Evolutionary conservation across 2,797 vertebrate species (phyloP), one percentile per base, ranked within the genome.

Genomic region (Lagorchestes hirsutus): DNA sequence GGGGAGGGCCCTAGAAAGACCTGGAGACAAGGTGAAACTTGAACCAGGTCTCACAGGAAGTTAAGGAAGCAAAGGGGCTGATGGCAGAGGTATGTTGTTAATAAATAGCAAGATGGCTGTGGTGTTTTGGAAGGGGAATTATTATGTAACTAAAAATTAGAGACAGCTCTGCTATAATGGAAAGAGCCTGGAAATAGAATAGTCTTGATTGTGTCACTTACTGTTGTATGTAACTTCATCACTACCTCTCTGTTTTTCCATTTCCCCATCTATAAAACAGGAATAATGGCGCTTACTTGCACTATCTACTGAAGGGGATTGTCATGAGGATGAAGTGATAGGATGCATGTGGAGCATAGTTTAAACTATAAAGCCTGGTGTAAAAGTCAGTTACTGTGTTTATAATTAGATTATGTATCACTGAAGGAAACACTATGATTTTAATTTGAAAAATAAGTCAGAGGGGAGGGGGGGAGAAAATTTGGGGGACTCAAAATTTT

Each of bases 101-200:
- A 34, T 5, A 46, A 92, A 52, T 92, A 5, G 34, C n/a, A 54
- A 94, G 28, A 40, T 52, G 22, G 29, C 74, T 93, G 55, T 3
- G 16, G 54, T n/a, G 46, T 92, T 93, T 55, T 59, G 34, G 31
- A 93, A 94, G 92, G 57, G 57, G 29, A 93, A 58, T 87, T 40
- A 46, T 91, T 52, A 92, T 24, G 54, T 52, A 92, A 74, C 55
- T 55, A 27, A 18, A 82, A 92, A 95, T 6, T 9, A 82, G 22
- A 82, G 9, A 27, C 40, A 27, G 22, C 40, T 87, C n/a, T 87
- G 74, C 22, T 87, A 12, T 74, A 87, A 46, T 87, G 9, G 74
- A 87, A 27, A 27, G 22, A 87, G 24, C 40, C n/a, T 87, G 40
- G 2, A 27, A 6, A 46, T 46, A 46, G 67, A 46, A 24, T 82